These are phyloP conservation scores for Phenganax marumi DNA, from an alignment of 92 coral and sea anemone species.

Conservation along the genomic window DNA sequence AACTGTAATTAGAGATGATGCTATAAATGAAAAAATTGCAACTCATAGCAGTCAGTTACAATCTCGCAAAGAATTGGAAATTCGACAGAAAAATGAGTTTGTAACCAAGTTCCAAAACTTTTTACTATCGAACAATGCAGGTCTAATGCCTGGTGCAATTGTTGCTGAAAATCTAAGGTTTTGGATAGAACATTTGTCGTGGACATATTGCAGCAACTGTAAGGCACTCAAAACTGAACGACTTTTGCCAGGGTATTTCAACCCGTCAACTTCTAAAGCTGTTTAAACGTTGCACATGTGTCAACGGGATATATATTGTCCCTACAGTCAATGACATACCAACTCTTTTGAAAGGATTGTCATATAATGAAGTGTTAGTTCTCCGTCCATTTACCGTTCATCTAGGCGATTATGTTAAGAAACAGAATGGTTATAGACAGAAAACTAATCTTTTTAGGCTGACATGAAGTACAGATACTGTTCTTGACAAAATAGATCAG, in stretches of 20 bases:
- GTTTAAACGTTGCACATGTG: neutral
- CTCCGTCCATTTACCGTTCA: constrained; percentile 42
- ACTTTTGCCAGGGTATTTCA: neutral
- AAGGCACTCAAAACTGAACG: neutral
- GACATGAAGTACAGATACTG: neutral
- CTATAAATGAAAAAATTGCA: neutral
- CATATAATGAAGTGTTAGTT: neutral
- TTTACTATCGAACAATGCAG: too few relatives aligned
- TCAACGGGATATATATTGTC: neutral
- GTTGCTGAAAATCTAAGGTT: neutral
- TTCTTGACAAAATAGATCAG: neutral
- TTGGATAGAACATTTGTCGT: constrained; percentile 23
- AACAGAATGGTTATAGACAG: constrained; percentile 43
- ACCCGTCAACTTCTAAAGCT: neutral
- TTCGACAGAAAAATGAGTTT: neutral
- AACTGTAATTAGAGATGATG: neutral
- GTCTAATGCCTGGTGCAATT: neutral
- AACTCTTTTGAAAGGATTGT: neutral
- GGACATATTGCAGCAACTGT: constrained; percentile 8
- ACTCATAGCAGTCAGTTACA: neutral
- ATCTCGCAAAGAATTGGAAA: neutral
- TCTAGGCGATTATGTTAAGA: constrained; percentile 17
- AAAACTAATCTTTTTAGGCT: constrained; percentile 4
- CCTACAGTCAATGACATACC: neutral
- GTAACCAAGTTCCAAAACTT: neutral